phyloP scores from a whole-genome alignment of 2,113 vertebrate genomes.

The Proterorhinus semilunaris region DNA sequence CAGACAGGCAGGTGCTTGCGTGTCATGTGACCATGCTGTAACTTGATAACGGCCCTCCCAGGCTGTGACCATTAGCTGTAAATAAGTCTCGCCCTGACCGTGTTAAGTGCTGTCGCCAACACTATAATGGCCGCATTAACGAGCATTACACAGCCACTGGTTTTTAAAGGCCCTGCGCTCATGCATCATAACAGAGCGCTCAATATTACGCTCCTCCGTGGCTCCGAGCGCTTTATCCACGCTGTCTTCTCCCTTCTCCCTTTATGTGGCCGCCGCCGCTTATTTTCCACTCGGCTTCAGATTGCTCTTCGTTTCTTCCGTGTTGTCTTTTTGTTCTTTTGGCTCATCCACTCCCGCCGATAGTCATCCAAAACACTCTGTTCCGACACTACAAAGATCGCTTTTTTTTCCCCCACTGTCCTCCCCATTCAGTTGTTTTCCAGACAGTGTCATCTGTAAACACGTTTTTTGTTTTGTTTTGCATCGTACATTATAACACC shows the following conservation, averaged over 20 bases:
- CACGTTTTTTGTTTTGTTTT: too few relatives aligned
- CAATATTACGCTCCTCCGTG: constrained; percentile 28
- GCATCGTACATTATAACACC: constrained; percentile 54
- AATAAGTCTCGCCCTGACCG: constrained; percentile 55
- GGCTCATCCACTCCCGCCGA: constrained; percentile 7
- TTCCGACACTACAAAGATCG: constrained; percentile 45
- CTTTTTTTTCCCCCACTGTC: constrained; percentile 32
- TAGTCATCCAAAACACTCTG: constrained; percentile 29
- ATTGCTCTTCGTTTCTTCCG: constrained; percentile 1
- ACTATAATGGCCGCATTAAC: constrained; percentile 70
- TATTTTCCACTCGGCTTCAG: constrained; percentile 24
- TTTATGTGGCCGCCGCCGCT: constrained; percentile 3
- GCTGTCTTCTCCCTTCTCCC: constrained; percentile 12
- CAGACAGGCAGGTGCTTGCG: constrained; percentile 35
- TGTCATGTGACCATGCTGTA: constrained; percentile 44
- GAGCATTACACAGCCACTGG: constrained; percentile 71
- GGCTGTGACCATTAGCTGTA: constrained; percentile 66
- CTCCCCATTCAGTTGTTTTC: constrained; percentile 8
- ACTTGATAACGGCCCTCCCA: constrained; percentile 59
- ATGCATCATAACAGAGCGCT: constrained; percentile 66
- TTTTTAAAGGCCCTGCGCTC: constrained; percentile 64
- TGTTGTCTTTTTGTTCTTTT: constrained; percentile 12
- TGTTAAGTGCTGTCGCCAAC: constrained; percentile 49
- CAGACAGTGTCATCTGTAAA: constrained; percentile 28
- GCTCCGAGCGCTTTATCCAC: constrained; percentile 25